Percentiles rank a stretch among this genome's conserved stretches.
phyloP scores from a whole-genome alignment of 2,113 vertebrate species.

The Apus apus region DNA sequence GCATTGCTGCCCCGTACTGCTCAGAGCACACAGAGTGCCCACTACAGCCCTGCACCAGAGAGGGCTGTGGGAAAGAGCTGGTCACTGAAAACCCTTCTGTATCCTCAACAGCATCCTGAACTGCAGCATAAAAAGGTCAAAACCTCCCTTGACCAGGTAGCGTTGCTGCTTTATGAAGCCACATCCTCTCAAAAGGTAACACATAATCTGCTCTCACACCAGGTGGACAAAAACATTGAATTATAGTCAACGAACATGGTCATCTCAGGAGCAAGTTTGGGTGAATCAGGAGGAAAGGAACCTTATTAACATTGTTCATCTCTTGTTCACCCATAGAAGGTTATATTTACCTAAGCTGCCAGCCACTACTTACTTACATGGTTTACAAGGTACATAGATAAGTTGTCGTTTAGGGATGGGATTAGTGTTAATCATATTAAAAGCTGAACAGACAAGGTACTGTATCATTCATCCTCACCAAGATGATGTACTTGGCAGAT shows the following conservation, averaged over 20 bases:
- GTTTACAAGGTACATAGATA: not conserved
- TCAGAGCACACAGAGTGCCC: fast-evolving
- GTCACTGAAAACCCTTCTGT: not conserved
- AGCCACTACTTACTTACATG: not conserved
- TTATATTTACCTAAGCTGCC: not conserved
- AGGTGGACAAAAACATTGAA: not conserved
- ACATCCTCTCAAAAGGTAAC: not conserved
- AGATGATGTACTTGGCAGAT: fast-evolving
- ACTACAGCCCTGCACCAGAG: not conserved
- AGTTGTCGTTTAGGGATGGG: not conserved
- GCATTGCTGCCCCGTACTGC: fast-evolving
- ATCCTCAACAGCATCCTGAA: not conserved
- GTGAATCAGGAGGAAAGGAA: not conserved
- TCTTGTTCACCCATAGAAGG: not conserved
- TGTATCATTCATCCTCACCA: fast-evolving
- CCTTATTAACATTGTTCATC: not conserved
- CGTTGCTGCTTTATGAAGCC: fast-evolving
- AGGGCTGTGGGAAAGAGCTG: fast-evolving
- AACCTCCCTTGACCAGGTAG: not conserved
- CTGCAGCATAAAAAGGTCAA: not conserved
- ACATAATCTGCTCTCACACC: not conserved
- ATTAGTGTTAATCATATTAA: not conserved
- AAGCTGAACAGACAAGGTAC: not conserved
- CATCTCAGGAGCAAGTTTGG: too few relatives aligned
- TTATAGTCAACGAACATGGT: fast-evolving